These are phyloP conservation scores for Eristalinus aeneus DNA, from an alignment of 2,888 invertebrate species.

Conservation along the genomic window DNA sequence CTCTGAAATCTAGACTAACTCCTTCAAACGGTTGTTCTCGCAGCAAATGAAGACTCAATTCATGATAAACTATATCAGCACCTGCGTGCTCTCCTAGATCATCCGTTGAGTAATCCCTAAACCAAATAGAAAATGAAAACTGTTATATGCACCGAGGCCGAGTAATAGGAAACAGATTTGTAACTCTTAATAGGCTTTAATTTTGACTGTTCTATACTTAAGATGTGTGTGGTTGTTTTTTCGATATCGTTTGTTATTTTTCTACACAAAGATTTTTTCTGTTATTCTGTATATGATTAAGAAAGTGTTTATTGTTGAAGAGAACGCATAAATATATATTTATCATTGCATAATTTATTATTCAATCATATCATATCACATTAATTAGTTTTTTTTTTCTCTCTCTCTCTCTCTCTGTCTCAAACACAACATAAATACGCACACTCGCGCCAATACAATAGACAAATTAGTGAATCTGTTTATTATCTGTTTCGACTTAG, in stretches of 20 bases:
- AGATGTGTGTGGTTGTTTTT: constrained; percentile 29
- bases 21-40: background rate
- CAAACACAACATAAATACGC: background rate
- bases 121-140: constrained; percentile 18
- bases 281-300: constrained; percentile 17
- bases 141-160: background rate
- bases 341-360: constrained; percentile 3
- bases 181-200: background rate
- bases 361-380: constrained; percentile 17
- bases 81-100: background rate
- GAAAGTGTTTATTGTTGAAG: constrained; percentile 24
- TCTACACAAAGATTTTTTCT: background rate
- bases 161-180: background rate
- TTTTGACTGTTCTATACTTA: constrained; percentile 28
- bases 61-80: background rate
- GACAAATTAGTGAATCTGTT: background rate
- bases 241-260: background rate
- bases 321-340: background rate
- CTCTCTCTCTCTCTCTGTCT: background rate
- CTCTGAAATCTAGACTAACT: background rate
- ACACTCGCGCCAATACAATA: constrained; percentile 12
- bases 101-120: background rate
- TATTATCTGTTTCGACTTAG: background rate
- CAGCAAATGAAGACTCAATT: background rate
- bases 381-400: too few species aligned